phyloP scores from a whole-genome alignment of 2,797 vertebrate genomes.

The Anguilla obscura region DNA sequence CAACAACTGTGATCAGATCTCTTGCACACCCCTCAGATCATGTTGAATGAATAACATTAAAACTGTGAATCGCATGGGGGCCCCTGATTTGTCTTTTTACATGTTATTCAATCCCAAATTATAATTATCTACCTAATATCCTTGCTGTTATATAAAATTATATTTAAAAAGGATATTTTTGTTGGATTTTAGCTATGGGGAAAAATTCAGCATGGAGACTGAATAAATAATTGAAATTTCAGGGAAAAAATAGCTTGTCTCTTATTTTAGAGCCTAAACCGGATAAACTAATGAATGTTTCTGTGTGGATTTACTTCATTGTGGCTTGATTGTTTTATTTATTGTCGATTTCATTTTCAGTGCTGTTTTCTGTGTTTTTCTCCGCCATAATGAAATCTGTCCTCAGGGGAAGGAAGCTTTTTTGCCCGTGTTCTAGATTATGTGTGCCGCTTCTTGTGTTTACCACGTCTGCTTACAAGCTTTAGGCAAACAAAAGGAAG shows the following conservation, averaged over 20 bases:
- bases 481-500: background rate
- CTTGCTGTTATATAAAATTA: background rate
- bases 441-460: background rate
- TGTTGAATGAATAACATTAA: background rate
- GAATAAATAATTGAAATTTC: background rate
- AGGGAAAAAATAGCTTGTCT: background rate
- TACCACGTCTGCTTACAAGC: conserved; percentile 17
- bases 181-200: background rate
- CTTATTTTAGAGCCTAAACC: background rate
- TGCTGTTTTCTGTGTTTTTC: background rate
- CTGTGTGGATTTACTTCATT: background rate
- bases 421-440: conserved; percentile 1
- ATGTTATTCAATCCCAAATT: background rate
- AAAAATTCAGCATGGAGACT: background rate
- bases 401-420: background rate
- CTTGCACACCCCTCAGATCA: background rate
- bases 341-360: background rate
- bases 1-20: background rate
- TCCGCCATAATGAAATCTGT: background rate
- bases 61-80: background rate
- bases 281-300: background rate
- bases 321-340: conserved; percentile 5
- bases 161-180: background rate
- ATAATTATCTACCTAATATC: background rate
- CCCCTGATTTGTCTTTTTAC: background rate